Evolutionary conservation across 1,140 invertebrate species (phyloP).

Genomic region (Platorchestia sp.): DNA sequence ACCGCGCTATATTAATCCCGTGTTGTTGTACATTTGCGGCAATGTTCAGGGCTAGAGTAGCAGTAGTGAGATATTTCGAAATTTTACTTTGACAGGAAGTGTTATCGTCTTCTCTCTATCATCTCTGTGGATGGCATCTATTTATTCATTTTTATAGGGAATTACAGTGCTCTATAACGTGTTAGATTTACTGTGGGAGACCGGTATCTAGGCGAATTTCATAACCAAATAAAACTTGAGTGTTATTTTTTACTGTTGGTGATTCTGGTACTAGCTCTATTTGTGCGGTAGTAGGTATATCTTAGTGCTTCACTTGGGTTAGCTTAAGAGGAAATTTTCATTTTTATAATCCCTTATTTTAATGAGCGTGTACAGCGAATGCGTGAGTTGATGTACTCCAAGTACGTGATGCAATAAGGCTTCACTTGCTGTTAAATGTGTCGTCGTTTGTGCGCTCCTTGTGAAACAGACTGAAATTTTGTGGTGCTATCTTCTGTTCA

Average conservation of each 20-base stretch:
- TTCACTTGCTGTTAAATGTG: not conserved
- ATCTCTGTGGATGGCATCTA: not conserved
- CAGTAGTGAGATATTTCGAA: not conserved
- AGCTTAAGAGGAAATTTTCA: not conserved
- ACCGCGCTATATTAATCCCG: too few relatives aligned
- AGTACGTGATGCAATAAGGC: not conserved
- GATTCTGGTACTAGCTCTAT: not conserved
- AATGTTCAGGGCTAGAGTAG: not conserved
- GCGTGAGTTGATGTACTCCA: not conserved
- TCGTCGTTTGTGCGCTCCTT: not conserved
- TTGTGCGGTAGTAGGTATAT: not conserved
- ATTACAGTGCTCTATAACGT: not conserved
- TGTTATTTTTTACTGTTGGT: not conserved
- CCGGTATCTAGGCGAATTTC: not conserved
- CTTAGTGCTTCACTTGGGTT: not conserved
- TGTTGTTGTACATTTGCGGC: not conserved
- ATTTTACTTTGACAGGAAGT: not conserved
- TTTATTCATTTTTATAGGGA: not conserved
- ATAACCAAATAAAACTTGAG: not conserved
- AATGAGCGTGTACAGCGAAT: not conserved
- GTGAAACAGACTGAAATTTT: not conserved
- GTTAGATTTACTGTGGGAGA: not conserved
- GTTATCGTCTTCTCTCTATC: too few relatives aligned
- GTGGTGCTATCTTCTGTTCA: not conserved
- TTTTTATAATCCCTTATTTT: not conserved